Evolutionary conservation across 2,113 vertebrate species (phyloP).

Genomic region (Alexandromys fortis): DNA sequence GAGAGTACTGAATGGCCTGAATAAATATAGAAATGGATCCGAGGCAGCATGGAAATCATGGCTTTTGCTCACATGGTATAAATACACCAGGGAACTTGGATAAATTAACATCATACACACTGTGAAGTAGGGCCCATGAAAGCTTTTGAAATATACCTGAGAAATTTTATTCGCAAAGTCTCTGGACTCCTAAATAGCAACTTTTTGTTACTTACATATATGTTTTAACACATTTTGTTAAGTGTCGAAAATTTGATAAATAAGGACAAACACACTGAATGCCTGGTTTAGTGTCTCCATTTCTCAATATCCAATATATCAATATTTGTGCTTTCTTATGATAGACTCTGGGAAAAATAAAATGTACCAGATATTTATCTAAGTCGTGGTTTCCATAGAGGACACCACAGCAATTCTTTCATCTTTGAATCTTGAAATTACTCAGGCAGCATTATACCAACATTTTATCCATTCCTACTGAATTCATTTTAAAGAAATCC

Average conservation of each 20-base stretch:
- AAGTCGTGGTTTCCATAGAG: not conserved
- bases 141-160: not conserved
- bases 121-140: not conserved
- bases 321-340: not conserved
- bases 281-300: not conserved
- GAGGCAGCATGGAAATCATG: not conserved
- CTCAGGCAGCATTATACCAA: not conserved
- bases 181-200: not conserved
- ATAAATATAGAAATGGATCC: constrained; percentile 54
- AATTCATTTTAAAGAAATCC: not conserved
- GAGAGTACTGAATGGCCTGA: not conserved
- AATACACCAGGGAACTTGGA: not conserved
- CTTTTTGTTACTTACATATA: not conserved
- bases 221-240: not conserved
- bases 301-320: not conserved
- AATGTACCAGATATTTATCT: not conserved
- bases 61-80: not conserved
- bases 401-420: not conserved
- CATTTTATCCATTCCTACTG: not conserved
- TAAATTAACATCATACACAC: not conserved
- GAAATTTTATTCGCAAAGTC: constrained; percentile 4
- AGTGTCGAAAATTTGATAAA: not conserved
- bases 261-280: not conserved
- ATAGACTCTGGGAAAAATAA: not conserved
- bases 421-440: not conserved